Conservation (phyloP, 2,113 vertebrate species). For the Xenopus borealis region DNA sequence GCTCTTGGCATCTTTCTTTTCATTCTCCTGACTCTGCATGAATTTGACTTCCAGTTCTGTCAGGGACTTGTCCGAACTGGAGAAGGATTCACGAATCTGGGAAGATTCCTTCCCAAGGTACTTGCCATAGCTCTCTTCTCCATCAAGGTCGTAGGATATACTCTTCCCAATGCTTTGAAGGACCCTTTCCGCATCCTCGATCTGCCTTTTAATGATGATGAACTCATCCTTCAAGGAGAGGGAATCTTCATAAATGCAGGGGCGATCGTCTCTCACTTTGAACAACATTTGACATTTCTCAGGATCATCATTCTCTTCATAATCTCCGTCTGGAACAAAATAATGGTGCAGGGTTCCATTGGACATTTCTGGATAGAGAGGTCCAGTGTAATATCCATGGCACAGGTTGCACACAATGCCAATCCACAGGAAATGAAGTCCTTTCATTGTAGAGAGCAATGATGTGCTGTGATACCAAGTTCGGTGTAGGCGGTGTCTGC, state of each 20-base stretch:
- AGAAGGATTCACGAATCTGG: slow-evolving; percentile 90
- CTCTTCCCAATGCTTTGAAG: slow-evolving; percentile 88
- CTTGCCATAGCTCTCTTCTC: slow-evolving; percentile 89
- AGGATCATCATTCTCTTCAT: slow-evolving; percentile 96
- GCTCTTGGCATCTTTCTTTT: slow-evolving; percentile 78
- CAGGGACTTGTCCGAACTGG: slow-evolving; percentile 88
- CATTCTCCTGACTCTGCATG: slow-evolving; percentile 88
- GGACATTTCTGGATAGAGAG: slow-evolving; percentile 93
- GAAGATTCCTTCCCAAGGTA: slow-evolving; percentile 86
- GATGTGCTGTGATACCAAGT: neutral
- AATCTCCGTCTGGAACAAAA: slow-evolving; percentile 92
- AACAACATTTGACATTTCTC: slow-evolving; percentile 96
- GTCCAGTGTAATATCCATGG: slow-evolving; percentile 76
- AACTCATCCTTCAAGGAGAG: slow-evolving; percentile 85
- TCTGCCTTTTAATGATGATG: slow-evolving; percentile 84
- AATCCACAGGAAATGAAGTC: slow-evolving; percentile 53
- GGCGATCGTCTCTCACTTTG: slow-evolving; percentile 82
- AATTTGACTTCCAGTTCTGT: slow-evolving; percentile 95
- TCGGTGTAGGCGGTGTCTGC: neutral
- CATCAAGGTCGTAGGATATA: slow-evolving; percentile 93
- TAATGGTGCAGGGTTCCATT: slow-evolving; percentile 95
- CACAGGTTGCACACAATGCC: slow-evolving; percentile 56
- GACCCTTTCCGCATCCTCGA: slow-evolving; percentile 92
- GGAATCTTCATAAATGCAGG: slow-evolving; percentile 66
- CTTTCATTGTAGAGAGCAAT: slow-evolving; percentile 53